Percentiles rank a stretch among this genome's conserved stretches.
Conservation (phyloP, 2,888 invertebrate species). For the Cheilosia variabilis region DNA sequence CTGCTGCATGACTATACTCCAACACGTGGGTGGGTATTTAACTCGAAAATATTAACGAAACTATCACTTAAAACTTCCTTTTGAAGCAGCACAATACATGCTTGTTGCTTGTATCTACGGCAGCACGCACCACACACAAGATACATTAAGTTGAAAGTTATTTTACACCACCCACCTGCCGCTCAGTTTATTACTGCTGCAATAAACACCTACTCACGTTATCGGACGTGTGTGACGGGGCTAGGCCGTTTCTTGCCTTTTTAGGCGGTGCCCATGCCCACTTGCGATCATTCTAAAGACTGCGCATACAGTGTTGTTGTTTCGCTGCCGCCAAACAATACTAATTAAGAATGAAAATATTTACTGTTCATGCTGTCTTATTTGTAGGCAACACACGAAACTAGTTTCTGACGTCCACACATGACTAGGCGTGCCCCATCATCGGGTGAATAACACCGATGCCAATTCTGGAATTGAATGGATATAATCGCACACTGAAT, state of each 20-base stretch:
- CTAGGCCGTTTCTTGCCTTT: slow-evolving; percentile 56
- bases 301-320: slow-evolving; percentile 1
- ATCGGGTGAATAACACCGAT: slow-evolving; percentile 62
- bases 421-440: slow-evolving; percentile 41
- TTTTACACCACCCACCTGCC: slow-evolving; percentile 54
- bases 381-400: slow-evolving; percentile 47
- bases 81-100: slow-evolving; percentile 15
- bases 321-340: slow-evolving; percentile 43
- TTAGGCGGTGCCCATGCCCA: slow-evolving; percentile 66
- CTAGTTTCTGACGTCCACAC: slow-evolving; percentile 44
- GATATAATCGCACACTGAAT: slow-evolving; percentile 2
- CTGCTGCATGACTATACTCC: slow-evolving; percentile 8
- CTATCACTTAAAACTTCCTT: slow-evolving; percentile 39
- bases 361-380: slow-evolving; percentile 41
- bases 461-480: slow-evolving; percentile 48
- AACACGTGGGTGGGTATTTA: slow-evolving; percentile 31
- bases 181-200: slow-evolving; percentile 42
- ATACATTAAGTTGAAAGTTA: slow-evolving; percentile 41
- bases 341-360: slow-evolving; percentile 59
- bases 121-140: slow-evolving; percentile 6
- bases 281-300: slow-evolving; percentile 31
- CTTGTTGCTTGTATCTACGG: slow-evolving; percentile 6
- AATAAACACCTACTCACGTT: slow-evolving; percentile 61
- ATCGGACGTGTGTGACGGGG: slow-evolving; percentile 48
- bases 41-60: slow-evolving; percentile 18